A percentile compares a stretch with the other conserved stretches of the same genome.
phyloP scores from a whole-genome alignment of 2,888 invertebrate species.

The Charanyca ferruginea region DNA sequence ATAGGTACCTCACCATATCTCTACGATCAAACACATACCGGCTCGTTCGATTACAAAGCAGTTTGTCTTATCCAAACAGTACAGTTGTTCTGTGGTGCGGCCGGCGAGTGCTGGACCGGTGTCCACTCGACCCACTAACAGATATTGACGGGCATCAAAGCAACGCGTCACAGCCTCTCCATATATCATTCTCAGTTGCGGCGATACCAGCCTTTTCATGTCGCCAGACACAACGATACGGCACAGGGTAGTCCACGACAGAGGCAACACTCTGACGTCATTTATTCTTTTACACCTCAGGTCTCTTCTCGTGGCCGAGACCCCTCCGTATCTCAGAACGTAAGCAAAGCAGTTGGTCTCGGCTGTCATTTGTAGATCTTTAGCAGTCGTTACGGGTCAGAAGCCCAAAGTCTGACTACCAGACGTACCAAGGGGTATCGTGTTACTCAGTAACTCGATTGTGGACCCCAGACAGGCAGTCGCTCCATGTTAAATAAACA shows the following conservation, averaged over 20 bases:
- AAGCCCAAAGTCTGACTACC: no score
- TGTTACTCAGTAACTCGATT: no score
- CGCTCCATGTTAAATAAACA: no score
- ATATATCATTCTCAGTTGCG: constrained; percentile 81
- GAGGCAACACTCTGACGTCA: constrained; percentile 45
- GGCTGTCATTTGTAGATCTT: no score
- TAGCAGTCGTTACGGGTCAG: no score
- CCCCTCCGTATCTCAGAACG: no score
- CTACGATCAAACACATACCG: constrained; percentile 7
- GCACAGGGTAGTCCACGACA: constrained; percentile 59
- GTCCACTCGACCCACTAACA: constrained; percentile 80
- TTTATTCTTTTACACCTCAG: no score
- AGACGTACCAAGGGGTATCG: no score
- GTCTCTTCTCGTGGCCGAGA: no score
- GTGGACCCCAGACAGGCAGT: no score
- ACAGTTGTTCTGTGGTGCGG: constrained; percentile 22
- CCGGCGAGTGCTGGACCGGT: constrained; percentile 65
- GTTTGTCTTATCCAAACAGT: constrained; percentile 60
- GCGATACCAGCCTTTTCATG: constrained; percentile 79
- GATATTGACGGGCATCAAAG: constrained; percentile 82
- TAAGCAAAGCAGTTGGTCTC: no score
- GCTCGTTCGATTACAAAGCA: constrained; percentile 37
- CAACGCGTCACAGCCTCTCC: constrained; percentile 80
- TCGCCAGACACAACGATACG: constrained; percentile 71
- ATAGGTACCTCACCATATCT: not conserved